These are phyloP conservation scores for Caerostris extrusa DNA, from an alignment of 1,140 invertebrate species.

Conservation along the genomic window DNA sequence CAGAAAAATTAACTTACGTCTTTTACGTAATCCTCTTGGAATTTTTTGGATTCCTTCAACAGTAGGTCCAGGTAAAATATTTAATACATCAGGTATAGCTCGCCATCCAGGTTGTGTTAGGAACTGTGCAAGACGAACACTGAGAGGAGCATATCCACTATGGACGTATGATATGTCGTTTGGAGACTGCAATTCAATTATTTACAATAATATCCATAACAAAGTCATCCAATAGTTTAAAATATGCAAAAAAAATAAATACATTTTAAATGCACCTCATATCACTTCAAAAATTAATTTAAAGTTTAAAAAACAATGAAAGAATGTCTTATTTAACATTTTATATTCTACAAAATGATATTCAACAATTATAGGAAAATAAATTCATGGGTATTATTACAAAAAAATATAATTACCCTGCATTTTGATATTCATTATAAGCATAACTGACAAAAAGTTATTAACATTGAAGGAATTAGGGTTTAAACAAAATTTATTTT, in stretches of 20 bases:
- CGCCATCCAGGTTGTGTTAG: conserved; percentile 92
- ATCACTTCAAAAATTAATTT: no score
- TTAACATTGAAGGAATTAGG: no score
- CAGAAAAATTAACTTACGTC: conserved; percentile 72
- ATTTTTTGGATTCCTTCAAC: conserved; percentile 84
- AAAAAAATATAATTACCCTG: no score
- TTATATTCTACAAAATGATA: no score
- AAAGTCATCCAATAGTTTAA: not conserved
- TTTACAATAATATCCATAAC: not conserved
- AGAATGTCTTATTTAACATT: no score
- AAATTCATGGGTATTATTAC: no score
- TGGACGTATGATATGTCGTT: conserved; percentile 96
- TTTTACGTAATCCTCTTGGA: conserved; percentile 81
- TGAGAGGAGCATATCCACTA: conserved; percentile 95
- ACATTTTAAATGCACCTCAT: no score
- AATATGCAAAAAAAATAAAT: not conserved
- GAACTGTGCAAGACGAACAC: conserved; percentile 92
- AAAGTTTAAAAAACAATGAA: no score
- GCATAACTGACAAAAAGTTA: no score
- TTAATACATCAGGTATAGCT: conserved; percentile 86
- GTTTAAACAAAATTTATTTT: no score
- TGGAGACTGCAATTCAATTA: conserved; percentile 83
- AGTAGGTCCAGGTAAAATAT: conserved; percentile 85
- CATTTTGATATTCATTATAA: no score
- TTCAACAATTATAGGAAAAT: no score